Percentiles rank a stretch among this genome's conserved stretches.
phyloP scores from a whole-genome alignment of 2,113 vertebrate genomes.

The Galeopterus variegatus region DNA sequence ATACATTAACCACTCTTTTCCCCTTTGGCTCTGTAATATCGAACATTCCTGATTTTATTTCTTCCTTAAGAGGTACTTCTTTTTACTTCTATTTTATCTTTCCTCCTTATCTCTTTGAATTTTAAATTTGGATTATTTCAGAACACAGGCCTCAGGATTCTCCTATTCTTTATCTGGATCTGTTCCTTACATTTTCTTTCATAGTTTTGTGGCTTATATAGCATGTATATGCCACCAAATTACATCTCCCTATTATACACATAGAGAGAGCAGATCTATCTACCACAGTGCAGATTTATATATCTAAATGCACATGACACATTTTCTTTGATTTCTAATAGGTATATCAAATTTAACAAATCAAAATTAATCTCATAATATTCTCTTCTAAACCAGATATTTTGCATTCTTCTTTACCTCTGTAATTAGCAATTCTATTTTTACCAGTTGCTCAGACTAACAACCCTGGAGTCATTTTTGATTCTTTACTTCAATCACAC shows the following conservation, averaged over 20 bases:
- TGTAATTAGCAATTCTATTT: not conserved
- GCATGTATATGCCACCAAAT: not conserved
- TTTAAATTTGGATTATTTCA: not conserved
- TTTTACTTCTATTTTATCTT: not conserved
- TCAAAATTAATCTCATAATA: not conserved
- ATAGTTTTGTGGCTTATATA: not conserved
- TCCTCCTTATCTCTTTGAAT: not conserved
- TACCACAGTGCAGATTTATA: not conserved
- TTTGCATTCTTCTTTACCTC: not conserved
- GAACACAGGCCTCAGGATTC: not conserved
- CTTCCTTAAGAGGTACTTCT: not conserved
- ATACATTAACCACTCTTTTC: not conserved
- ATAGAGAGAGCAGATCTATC: not conserved
- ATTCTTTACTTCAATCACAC: not conserved
- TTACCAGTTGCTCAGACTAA: not conserved
- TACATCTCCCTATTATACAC: not conserved
- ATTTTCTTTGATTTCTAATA: not conserved
- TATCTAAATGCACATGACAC: not conserved
- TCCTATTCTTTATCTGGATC: not conserved
- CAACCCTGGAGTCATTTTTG: not conserved
- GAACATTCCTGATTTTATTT: not conserved
- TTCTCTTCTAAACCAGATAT: not conserved
- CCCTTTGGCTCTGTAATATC: not conserved
- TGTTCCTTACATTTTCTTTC: not conserved
- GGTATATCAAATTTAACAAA: not conserved